Evolutionary conservation across 2,888 invertebrate species (phyloP).

Genomic region (Leptura quadrifasciata): DNA sequence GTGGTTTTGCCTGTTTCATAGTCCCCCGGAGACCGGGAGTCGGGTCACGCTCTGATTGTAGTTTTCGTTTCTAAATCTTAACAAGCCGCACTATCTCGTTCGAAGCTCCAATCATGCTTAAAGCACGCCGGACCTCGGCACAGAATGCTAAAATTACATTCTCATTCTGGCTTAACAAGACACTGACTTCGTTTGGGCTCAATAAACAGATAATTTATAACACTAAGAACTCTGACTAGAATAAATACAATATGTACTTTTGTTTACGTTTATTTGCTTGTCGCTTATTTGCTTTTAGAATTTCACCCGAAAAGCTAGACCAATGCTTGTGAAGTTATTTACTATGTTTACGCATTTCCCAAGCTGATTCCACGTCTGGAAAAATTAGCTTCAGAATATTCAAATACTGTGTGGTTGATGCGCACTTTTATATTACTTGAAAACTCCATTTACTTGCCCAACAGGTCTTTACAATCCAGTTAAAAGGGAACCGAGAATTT

Average conservation of each 20-base stretch:
- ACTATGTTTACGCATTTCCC: too few species aligned
- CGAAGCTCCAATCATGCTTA: slow-evolving; percentile 66
- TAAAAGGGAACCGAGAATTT: too few species aligned
- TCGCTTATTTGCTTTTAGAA: not conserved
- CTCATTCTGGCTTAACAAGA: slow-evolving; percentile 44
- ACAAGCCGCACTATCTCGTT: slow-evolving; percentile 64
- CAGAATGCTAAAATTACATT: slow-evolving; percentile 47
- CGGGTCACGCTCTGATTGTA: slow-evolving; percentile 68
- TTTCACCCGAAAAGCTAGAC: not conserved
- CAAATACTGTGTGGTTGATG: too few species aligned
- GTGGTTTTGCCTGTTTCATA: slow-evolving; percentile 43
- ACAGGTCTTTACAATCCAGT: too few species aligned
- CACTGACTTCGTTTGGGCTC: slow-evolving; percentile 43
- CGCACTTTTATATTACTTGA: too few species aligned
- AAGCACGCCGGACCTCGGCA: slow-evolving; percentile 51
- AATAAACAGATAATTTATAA: slow-evolving; percentile 45
- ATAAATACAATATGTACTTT: slow-evolving; percentile 15
- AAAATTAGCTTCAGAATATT: too few species aligned
- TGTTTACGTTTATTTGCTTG: slow-evolving; percentile 6
- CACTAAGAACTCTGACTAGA: slow-evolving; percentile 32
- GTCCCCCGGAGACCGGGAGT: slow-evolving; percentile 58
- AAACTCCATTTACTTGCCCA: too few species aligned
- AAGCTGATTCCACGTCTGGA: too few species aligned
- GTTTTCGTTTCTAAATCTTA: slow-evolving; percentile 68
- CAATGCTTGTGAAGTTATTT: too few species aligned